Conservation (phyloP, 2,113 vertebrate species). For the Mola mola region DNA sequence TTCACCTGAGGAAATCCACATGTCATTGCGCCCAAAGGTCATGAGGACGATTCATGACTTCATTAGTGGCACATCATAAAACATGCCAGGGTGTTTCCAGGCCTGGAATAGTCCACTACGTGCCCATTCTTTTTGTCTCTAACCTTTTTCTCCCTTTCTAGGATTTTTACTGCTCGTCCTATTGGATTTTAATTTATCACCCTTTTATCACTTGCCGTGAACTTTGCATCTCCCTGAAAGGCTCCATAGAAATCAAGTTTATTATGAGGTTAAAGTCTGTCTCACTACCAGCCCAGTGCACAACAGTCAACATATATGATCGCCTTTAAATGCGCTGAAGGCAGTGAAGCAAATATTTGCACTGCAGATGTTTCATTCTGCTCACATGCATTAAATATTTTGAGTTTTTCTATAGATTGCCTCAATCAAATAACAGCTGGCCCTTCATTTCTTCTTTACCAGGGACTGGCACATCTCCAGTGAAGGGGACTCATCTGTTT, state of each 20-base stretch:
- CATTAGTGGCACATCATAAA: slow-evolving; percentile 68
- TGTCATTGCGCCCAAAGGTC: slow-evolving; percentile 68
- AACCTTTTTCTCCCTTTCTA: slow-evolving; percentile 40
- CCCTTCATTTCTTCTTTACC: slow-evolving; percentile 52
- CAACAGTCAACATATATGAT: slow-evolving; percentile 17
- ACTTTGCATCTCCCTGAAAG: slow-evolving; percentile 55
- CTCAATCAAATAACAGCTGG: slow-evolving; percentile 36
- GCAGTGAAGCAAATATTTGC: slow-evolving; percentile 45
- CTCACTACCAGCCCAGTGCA: slow-evolving; percentile 1
- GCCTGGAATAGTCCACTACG: slow-evolving; percentile 26
- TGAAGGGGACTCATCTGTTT: slow-evolving; percentile 72
- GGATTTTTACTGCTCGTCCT: slow-evolving; percentile 42
- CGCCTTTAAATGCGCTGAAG: slow-evolving; percentile 7
- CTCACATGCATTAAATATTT: slow-evolving; percentile 21
- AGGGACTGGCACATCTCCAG: slow-evolving; percentile 54
- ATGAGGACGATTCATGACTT: slow-evolving; percentile 67
- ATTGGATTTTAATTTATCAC: slow-evolving; percentile 59
- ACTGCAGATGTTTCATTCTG: slow-evolving; percentile 25
- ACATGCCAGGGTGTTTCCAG: slow-evolving; percentile 36
- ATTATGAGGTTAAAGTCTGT: slow-evolving; percentile 50
- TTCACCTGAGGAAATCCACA: slow-evolving; percentile 69
- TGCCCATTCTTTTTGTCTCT: slow-evolving; percentile 43
- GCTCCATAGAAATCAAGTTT: slow-evolving; percentile 57
- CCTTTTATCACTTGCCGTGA: slow-evolving; percentile 55
- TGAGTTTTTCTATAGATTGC: slow-evolving; percentile 35